Evolutionary conservation across 1,140 invertebrate genomes (phyloP).

Genomic region (Drosophila suzukii): DNA sequence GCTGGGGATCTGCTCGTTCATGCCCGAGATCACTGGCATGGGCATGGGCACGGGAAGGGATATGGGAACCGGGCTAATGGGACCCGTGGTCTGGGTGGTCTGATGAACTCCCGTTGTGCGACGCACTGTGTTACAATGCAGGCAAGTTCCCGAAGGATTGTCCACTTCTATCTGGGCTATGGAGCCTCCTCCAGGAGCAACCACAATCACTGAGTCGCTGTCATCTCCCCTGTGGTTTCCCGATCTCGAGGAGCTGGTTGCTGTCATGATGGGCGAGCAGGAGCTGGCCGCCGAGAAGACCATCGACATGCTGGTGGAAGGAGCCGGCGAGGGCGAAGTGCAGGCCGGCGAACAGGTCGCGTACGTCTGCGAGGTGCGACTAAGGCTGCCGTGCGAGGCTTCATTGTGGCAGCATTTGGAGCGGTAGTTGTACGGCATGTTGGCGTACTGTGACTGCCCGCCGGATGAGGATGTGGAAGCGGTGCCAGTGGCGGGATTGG

Average conservation of each 20-base stretch:
- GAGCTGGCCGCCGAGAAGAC: slow-evolving; percentile 31
- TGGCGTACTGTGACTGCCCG: slow-evolving; percentile 59
- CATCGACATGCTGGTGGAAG: slow-evolving; percentile 36
- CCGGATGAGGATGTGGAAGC: slow-evolving; percentile 9
- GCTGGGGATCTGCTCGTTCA: slow-evolving; percentile 22
- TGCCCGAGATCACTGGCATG: slow-evolving; percentile 11
- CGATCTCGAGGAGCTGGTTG: not conserved
- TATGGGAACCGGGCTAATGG: slow-evolving; percentile 79
- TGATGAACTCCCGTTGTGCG: slow-evolving; percentile 84
- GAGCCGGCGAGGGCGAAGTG: slow-evolving; percentile 44
- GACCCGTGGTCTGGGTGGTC: slow-evolving; percentile 84
- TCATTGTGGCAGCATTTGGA: slow-evolving; percentile 68
- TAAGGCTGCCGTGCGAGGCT: slow-evolving; percentile 30
- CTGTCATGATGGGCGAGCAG: slow-evolving; percentile 52
- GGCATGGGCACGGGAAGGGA: slow-evolving; percentile 49
- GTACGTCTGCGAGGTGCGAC: slow-evolving; percentile 51
- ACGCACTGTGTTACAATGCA: slow-evolving; percentile 80
- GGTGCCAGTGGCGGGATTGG: slow-evolving; percentile 1
- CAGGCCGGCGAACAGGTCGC: slow-evolving; percentile 47
- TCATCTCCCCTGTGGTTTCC: slow-evolving; percentile 25
- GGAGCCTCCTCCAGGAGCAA: slow-evolving; percentile 19
- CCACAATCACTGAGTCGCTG: slow-evolving; percentile 42
- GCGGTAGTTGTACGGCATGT: slow-evolving; percentile 65
- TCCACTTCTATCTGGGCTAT: slow-evolving; percentile 12
- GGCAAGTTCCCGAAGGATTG: slow-evolving; percentile 57